A percentile compares a stretch with the other conserved stretches of the same genome.
Evolutionary conservation across 1,140 invertebrate species (phyloP).

Genomic region (Neodiprion fabricii): DNA sequence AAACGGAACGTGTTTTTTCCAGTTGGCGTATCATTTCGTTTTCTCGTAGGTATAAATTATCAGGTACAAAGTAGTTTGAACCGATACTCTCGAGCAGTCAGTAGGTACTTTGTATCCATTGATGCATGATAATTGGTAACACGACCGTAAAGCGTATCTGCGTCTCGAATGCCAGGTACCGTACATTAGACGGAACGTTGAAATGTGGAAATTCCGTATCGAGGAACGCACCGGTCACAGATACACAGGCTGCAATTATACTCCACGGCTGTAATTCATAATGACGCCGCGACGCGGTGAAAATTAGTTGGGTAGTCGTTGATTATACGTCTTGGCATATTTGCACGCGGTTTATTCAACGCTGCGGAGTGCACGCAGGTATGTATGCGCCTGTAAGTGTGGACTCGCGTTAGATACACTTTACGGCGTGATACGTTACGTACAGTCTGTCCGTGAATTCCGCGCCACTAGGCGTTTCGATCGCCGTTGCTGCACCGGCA

Average conservation of each 20-base stretch:
- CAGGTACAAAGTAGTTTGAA: no score
- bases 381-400: no score
- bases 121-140: no score
- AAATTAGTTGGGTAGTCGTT: not conserved
- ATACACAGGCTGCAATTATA: not conserved
- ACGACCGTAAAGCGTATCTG: no score
- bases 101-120: no score
- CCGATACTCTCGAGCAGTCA: no score
- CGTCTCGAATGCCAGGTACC: no score
- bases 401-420: not conserved
- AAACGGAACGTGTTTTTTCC: not conserved
- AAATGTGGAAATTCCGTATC: not conserved
- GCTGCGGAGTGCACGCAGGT: no score
- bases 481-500: not conserved
- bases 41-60: no score
- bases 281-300: constrained; percentile 2
- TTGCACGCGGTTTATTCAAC: no score
- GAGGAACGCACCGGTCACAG: no score
- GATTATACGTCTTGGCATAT: not conserved
- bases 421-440: not conserved
- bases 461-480: not conserved
- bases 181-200: not conserved
- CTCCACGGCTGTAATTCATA: not conserved
- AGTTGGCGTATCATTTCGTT: not conserved
- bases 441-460: not conserved